Base-by-base conservation (phyloP, 2,888 invertebrate genomes). In the Ophion costatus region DNA sequence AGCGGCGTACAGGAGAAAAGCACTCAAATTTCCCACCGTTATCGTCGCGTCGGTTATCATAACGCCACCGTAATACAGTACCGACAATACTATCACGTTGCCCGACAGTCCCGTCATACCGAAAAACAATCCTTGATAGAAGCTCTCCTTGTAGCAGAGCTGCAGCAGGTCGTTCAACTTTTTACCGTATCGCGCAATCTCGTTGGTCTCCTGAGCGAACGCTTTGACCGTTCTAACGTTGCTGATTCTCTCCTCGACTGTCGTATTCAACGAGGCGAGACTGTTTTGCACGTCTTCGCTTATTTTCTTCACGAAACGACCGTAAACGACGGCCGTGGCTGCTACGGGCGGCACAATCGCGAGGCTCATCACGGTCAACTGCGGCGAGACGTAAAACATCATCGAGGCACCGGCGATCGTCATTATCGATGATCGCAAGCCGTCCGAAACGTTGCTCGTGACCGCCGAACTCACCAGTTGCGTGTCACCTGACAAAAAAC, bases 321-420 rank as follows among this genome's bases (percentile, higher is more conserved):
- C 98, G 91, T 97, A 98, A 20, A 97, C 91, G 7, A 98, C 96
- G 24, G 98, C 98, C 88, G 98, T 93, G 73, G 96, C 95, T 0
- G 98, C 98, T 73, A 99, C 96, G 0, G 98, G 98, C 0, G 99
- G 99, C 24, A 99, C 98, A 38, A 99, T 96, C 77, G 96, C 95
- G 76, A 98, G 94, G 29, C 99, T 98, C 70, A 99, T 96, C 70
- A 97, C 91, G 5, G 99, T 97, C 89, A 99, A 94, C 88, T 98
- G 96, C 0, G 98, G 96, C 0, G 99, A 99, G 92, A 98, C 97
- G 94, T 98, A 98, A 89, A 98, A 96, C 99, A 99, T 99, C 98
- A 99, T 98, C 38, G 97, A 96, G 57, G 98, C 96, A 0, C 99
- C 98, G 64, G 97, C 97, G 38, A 96, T 93, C 10, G 98, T 97